phyloP scores from a whole-genome alignment of 2,888 invertebrate genomes.

The Lepetodrilus schrolli region DNA sequence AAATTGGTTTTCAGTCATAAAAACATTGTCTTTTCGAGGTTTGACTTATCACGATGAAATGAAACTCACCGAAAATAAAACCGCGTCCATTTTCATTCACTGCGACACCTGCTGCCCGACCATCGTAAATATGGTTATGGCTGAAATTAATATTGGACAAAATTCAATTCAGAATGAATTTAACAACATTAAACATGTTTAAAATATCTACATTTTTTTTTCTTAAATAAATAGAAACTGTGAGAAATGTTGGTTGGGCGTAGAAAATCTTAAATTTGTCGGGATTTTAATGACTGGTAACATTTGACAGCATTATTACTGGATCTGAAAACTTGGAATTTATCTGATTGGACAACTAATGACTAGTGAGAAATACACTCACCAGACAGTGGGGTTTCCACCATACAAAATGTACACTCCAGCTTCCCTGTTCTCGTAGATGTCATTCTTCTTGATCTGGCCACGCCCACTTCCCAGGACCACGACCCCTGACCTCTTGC shows the following conservation, averaged over 20 bases:
- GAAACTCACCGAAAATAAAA: conserved; percentile 60
- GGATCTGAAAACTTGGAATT: no score
- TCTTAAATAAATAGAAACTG: no score
- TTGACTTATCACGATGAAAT: background rate
- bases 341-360: no score
- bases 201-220: no score
- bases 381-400: conserved; percentile 69
- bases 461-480: conserved; percentile 70
- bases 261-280: no score
- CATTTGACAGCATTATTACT: no score
- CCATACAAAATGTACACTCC: conserved; percentile 70
- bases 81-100: conserved; percentile 68
- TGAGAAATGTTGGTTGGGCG: no score
- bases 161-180: no score
- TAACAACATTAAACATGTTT: no score
- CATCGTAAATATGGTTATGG: conserved; percentile 69
- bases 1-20: background rate
- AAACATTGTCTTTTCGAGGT: no score
- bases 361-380: conserved; percentile 21
- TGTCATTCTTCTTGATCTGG: conserved; percentile 67
- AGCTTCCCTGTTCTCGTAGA: conserved; percentile 70
- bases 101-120: conserved; percentile 69
- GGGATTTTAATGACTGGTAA: no score
- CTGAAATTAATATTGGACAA: conserved; percentile 50
- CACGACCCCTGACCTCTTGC: conserved; percentile 71